Conservation (phyloP, 2,888 invertebrate genomes). For the Limnephilus marmoratus region DNA sequence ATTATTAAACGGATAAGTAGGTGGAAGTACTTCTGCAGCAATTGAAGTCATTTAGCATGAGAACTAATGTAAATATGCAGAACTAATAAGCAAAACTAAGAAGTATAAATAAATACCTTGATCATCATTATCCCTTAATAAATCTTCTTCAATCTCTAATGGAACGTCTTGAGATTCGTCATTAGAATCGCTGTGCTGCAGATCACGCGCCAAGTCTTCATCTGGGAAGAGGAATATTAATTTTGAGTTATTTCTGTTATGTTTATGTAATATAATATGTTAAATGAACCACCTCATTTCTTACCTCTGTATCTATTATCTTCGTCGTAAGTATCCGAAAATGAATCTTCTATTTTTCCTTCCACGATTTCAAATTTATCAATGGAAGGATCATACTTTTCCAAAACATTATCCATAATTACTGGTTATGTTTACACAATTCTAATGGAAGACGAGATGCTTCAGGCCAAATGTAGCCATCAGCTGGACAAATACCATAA, state of each 20-base stretch:
- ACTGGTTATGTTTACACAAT: not conserved
- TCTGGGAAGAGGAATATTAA: slow-evolving; percentile 68
- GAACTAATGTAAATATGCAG: no score
- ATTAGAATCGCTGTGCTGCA: slow-evolving; percentile 77
- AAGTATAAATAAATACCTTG: slow-evolving; percentile 42
- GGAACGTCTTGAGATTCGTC: slow-evolving; percentile 76
- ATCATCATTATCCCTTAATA: slow-evolving; percentile 73
- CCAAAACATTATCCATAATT: slow-evolving; percentile 47
- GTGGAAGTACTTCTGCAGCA: not conserved
- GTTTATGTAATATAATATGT: not conserved
- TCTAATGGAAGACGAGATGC: no score
- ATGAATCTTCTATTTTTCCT: slow-evolving; percentile 54
- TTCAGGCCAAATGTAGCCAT: not conserved
- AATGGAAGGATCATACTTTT: slow-evolving; percentile 31
- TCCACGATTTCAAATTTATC: slow-evolving; percentile 52
- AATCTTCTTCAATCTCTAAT: slow-evolving; percentile 75
- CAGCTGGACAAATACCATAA: not conserved
- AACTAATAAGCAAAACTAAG: no score
- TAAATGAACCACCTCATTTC: not conserved
- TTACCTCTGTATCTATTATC: slow-evolving; percentile 73
- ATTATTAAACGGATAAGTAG: not conserved
- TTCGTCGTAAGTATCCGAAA: slow-evolving; percentile 68
- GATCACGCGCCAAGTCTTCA: slow-evolving; percentile 74
- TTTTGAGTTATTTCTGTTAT: not conserved
- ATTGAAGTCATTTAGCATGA: not conserved